Base-by-base conservation (phyloP, 2,797 vertebrate species). In the Gymnopithys bicolor region DNA sequence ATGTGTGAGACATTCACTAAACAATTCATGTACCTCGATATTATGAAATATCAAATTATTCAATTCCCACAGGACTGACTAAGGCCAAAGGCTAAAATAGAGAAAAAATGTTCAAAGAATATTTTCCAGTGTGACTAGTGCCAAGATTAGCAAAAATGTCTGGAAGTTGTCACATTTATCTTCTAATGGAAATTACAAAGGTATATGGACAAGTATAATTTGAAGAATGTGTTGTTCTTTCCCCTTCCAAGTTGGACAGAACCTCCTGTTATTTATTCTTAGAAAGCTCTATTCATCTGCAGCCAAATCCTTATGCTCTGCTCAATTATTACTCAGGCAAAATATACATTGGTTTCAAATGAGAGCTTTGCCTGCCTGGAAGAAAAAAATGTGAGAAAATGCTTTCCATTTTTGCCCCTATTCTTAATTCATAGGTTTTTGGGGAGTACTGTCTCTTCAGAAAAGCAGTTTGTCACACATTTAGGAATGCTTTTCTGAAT, bases 71-170 rank as follows among this genome's bases (percentile, higher is more conserved):
- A 81, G 69, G 89, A 78, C 33, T 74, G 69, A 73, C 37, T 80
- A 66, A 87, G 64, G 68, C 81, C 74, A 84, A 89, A 91, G 71
- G 64, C 68, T 79, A 94, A 92, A 91, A 93, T 1, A 75, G 46
- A 92, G 73, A 83, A 87, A 83, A 83, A 94, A 81, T 23, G 25
- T 95, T 96, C 90, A 94, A 92, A 95, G 81, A 91, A 66, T 89
- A 93, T 92, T 94, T 95, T 95, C 75, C 75, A 90, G 43, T 24
- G 25, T 90, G 55, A 27, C 43, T 85, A 21, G 13, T 93, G 95
- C 94, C 96, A 95, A 95, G 91, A 86, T 95, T 95, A 91, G 82
- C 73, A 93, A 89, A 92, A 96, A 89, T 80, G 58, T 87, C 96
- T 96, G 92, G 89, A 95, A 94, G 53, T 89, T 96, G 89, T 91